These are phyloP conservation scores for Alauda arvensis DNA, from an alignment of 2,797 vertebrate species.

Conservation along the genomic window DNA sequence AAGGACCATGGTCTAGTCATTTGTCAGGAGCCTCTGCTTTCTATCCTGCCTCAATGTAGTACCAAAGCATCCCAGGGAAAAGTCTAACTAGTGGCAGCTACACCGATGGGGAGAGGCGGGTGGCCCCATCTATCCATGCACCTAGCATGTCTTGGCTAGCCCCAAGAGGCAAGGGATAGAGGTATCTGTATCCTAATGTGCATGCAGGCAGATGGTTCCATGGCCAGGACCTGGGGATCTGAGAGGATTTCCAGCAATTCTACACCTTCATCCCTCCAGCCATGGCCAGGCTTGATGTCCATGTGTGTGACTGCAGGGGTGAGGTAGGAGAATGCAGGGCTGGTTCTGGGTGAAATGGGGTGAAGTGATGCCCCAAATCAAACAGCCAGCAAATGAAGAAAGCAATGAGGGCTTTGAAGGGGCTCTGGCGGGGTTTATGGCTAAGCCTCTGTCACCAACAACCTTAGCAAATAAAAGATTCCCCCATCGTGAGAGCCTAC, in stretches of 20 bases:
- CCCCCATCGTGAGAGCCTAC: background rate
- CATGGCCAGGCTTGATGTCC: background rate
- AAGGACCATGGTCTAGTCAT: background rate
- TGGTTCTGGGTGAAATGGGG: background rate
- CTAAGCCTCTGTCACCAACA: background rate
- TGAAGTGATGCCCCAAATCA: background rate
- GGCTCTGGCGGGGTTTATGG: background rate
- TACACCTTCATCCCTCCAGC: background rate
- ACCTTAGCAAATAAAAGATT: background rate
- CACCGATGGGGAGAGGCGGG: no score
- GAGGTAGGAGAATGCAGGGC: background rate
- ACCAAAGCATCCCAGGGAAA: background rate
- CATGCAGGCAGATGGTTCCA: background rate
- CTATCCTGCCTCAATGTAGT: background rate
- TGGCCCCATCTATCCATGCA: background rate
- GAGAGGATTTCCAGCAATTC: background rate
- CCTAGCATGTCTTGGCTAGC: fast-evolving
- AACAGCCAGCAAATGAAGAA: background rate
- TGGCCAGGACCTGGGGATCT: background rate
- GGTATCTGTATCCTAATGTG: background rate
- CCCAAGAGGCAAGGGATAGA: background rate
- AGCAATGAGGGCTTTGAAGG: background rate
- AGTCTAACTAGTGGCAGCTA: background rate
- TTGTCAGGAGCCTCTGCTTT: background rate
- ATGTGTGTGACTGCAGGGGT: background rate